phyloP scores from a whole-genome alignment of 2,888 invertebrate species.

The Drosophila prolongata region DNA sequence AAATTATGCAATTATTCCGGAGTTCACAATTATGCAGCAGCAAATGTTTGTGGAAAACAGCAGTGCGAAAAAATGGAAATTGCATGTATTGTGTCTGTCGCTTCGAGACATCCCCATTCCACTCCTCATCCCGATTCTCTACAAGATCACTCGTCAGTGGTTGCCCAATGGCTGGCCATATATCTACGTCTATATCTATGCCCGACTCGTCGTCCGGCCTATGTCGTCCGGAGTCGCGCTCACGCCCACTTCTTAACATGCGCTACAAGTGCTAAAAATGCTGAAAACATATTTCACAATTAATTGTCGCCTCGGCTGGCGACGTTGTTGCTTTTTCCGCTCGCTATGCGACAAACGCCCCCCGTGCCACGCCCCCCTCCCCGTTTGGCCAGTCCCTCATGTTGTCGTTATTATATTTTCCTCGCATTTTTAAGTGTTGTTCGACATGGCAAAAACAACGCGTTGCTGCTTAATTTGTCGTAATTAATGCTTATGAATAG shows the following conservation, averaged over 20 bases:
- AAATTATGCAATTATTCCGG: neutral
- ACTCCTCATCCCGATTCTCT: neutral
- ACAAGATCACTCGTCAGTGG: conserved; percentile 18
- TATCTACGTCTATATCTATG: conserved; percentile 21
- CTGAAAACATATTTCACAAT: conserved; percentile 78
- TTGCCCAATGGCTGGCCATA: conserved; percentile 30
- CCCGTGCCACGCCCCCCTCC: conserved; percentile 15
- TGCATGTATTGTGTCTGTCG: conserved; percentile 48
- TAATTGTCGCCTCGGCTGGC: conserved; percentile 71
- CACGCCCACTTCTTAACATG: conserved; percentile 72
- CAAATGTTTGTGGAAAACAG: neutral
- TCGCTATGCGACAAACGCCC: conserved; percentile 39
- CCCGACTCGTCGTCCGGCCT: conserved; percentile 22
- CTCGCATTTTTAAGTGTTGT: conserved; percentile 76
- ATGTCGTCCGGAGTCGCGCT: conserved; percentile 35
- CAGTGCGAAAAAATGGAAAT: conserved; percentile 58
- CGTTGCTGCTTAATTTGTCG: conserved; percentile 78
- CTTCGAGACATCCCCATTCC: neutral
- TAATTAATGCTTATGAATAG: conserved; percentile 80
- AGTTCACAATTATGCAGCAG: neutral
- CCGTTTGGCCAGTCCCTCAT: conserved; percentile 4
- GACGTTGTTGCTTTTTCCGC: conserved; percentile 35
- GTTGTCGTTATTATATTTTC: conserved; percentile 51
- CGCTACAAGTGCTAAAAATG: conserved; percentile 78
- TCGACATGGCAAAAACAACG: conserved; percentile 79